Evolutionary conservation across 2,888 invertebrate species (phyloP).

Genomic region (Chrysodeixis includens): DNA sequence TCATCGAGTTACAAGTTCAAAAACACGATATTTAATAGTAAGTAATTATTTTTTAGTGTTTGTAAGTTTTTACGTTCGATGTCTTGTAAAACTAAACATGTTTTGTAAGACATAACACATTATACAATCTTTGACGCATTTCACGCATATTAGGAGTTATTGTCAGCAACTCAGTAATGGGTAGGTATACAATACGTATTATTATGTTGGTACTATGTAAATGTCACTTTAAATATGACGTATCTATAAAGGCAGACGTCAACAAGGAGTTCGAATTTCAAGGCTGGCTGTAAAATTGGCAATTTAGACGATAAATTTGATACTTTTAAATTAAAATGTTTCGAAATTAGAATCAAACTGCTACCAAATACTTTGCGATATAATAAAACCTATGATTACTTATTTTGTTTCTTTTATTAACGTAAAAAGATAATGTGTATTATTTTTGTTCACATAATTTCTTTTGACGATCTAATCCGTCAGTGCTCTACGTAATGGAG

Average conservation of each 20-base stretch:
- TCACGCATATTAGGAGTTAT: conserved; percentile 2
- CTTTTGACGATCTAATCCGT: conserved; percentile 15
- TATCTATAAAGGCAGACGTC: conserved; percentile 15
- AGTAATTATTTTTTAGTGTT: no score
- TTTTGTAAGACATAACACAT: not conserved
- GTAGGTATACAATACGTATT: not conserved
- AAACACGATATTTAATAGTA: no score
- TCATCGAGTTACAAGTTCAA: not conserved
- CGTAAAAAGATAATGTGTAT: not conserved
- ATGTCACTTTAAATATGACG: conserved; percentile 32
- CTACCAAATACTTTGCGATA: no score
- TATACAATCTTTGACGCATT: conserved; percentile 2
- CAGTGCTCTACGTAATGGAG: conserved; percentile 23
- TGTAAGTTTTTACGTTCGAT: no score
- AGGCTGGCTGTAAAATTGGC: not conserved
- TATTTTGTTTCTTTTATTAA: not conserved
- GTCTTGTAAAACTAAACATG: not conserved
- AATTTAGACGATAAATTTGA: not conserved
- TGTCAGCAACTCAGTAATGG: not conserved
- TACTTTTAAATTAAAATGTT: conserved; percentile 1
- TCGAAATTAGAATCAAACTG: conserved; percentile 16
- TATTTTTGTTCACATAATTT: conserved; percentile 3
- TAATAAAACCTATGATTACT: no score
- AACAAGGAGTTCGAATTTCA: conserved; percentile 28
- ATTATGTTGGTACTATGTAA: conserved; percentile 8